phyloP scores from a whole-genome alignment of 2,888 invertebrate species.

The Macropis europaea region DNA sequence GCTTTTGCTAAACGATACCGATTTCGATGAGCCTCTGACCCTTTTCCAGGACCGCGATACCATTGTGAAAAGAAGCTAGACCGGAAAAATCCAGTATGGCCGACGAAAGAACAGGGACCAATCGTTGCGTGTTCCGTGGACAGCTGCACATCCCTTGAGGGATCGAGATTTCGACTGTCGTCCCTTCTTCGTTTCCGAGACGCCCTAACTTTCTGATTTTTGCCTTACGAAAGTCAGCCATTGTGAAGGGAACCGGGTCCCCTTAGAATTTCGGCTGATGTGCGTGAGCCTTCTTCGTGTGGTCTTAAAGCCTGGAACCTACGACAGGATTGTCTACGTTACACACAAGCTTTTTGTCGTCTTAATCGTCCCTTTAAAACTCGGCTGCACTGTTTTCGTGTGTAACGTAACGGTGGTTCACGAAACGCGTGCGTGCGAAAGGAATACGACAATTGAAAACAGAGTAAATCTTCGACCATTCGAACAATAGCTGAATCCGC shows the following conservation, averaged over 20 bases:
- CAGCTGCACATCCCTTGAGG: conserved; percentile 78
- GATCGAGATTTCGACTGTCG: conserved; percentile 53
- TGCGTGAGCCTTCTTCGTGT: conserved; percentile 52
- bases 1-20: conserved; percentile 33
- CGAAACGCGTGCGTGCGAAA: background rate
- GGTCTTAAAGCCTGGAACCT: conserved; percentile 51
- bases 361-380: conserved; percentile 28
- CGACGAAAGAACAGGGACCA: conserved; percentile 68
- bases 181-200: conserved; percentile 46
- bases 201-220: conserved; percentile 79
- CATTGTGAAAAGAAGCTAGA: conserved; percentile 75
- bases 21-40: conserved; percentile 37
- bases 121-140: conserved; percentile 70
- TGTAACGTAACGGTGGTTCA: background rate
- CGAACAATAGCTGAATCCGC: no score
- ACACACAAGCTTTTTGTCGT: conserved; percentile 41
- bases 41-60: conserved; percentile 52
- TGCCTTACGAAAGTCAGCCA: conserved; percentile 80
- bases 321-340: conserved; percentile 18
- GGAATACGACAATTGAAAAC: background rate
- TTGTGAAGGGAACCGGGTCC: conserved; percentile 71
- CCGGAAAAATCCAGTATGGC: conserved; percentile 79
- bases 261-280: conserved; percentile 37
- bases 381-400: conserved; percentile 12
- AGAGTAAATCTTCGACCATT: no score